These are phyloP conservation scores for Poecilia picta DNA, from an alignment of 2,797 vertebrate species.

Conservation along the genomic window DNA sequence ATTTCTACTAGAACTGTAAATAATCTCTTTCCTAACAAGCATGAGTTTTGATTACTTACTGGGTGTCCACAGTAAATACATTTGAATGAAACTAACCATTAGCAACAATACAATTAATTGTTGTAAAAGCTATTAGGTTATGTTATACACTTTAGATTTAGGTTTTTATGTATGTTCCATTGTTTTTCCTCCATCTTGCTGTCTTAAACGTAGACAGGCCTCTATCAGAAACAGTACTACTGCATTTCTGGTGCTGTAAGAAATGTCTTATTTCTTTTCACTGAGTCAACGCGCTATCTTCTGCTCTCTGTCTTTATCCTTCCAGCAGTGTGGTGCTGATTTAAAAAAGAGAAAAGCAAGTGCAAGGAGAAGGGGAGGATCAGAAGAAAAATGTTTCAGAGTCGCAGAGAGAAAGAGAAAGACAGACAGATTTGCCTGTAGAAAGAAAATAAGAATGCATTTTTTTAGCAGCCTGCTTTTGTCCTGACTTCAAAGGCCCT, in stretches of 20 bases:
- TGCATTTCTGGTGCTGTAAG: not conserved
- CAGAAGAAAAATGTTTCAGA: conserved; percentile 17
- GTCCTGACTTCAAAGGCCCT: conserved; percentile 70
- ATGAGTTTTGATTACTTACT: not conserved
- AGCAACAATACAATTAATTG: not conserved
- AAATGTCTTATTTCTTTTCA: conserved; percentile 1
- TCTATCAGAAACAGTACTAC: not conserved
- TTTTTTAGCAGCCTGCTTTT: conserved; percentile 52
- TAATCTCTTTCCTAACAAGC: not conserved
- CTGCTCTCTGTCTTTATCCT: not conserved
- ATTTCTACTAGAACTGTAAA: not conserved
- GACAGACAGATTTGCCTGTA: conserved; percentile 31
- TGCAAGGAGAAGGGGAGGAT: not conserved
- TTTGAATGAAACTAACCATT: not conserved
- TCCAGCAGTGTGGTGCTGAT: conserved; percentile 7
- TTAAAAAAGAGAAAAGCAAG: not conserved
- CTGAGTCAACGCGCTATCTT: not conserved
- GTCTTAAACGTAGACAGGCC: no score
- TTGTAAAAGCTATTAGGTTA: not conserved
- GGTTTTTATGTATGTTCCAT: no score
- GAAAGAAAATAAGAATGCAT: conserved; percentile 50
- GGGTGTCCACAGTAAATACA: not conserved
- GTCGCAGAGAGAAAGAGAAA: conserved; percentile 6
- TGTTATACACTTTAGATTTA: not conserved
- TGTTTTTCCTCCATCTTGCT: not conserved